Evolutionary conservation across 2,888 invertebrate species (phyloP).

Genomic region (Leucoma salicis): DNA sequence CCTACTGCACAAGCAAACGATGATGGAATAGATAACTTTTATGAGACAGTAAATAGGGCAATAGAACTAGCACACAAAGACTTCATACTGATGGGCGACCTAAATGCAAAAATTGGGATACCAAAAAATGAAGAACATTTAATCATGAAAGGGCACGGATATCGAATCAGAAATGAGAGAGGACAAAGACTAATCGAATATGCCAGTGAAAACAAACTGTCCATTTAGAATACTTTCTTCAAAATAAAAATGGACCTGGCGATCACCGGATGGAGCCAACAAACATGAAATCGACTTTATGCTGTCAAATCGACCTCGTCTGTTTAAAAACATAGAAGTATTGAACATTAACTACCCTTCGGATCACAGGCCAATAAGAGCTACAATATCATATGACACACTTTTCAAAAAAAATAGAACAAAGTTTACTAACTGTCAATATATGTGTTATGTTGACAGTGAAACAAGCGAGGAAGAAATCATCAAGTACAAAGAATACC

Average conservation of each 20-base stretch:
- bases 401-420: neutral
- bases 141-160: conserved; percentile 18
- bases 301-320: neutral
- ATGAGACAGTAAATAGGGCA: conserved; percentile 10
- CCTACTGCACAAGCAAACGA: conserved; percentile 1
- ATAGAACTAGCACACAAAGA: conserved; percentile 10
- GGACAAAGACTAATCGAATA: conserved; percentile 27
- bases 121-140: conserved; percentile 16
- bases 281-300: conserved; percentile 2
- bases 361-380: neutral
- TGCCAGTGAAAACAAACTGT: conserved; percentile 6
- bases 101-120: conserved; percentile 23
- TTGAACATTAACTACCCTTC: neutral
- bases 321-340: neutral
- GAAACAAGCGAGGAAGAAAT: neutral
- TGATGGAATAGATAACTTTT: conserved; percentile 13
- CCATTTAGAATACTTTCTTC: neutral
- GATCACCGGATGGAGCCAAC: neutral
- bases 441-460: too few relatives aligned
- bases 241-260: conserved; percentile 1
- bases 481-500: neutral
- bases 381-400: neutral
- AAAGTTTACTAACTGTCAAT: neutral
- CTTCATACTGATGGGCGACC: conserved; percentile 19
- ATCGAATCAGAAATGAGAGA: conserved; percentile 27